Evolutionary conservation across 1,140 invertebrate genomes (phyloP).

Genomic region (Epicauta chinensis): DNA sequence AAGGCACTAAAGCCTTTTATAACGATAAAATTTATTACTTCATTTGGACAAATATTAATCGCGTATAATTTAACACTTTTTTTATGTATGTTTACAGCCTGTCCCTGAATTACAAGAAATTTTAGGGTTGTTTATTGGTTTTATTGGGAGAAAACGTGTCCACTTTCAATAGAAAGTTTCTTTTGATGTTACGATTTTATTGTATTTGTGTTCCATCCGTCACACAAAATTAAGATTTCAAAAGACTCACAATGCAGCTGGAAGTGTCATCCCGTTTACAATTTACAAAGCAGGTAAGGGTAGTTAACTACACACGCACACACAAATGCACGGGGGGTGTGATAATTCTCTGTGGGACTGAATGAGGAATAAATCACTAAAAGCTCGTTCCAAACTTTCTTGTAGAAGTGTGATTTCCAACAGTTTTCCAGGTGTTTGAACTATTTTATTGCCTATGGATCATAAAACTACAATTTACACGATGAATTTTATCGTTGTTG

Average conservation of each 20-base stretch:
- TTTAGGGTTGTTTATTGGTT: no score
- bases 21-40: conserved; percentile 9
- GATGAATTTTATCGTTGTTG: neutral
- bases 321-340: conserved; percentile 1
- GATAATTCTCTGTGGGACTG: conserved; percentile 20
- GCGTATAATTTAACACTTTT: no score
- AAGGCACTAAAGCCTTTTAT: conserved; percentile 6
- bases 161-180: neutral
- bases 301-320: neutral
- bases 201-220: conserved; percentile 3
- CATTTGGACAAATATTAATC: neutral
- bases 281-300: conserved; percentile 18
- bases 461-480: conserved; percentile 25
- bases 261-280: conserved; percentile 20
- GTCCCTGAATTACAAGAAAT: no score
- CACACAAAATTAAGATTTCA: conserved; percentile 28
- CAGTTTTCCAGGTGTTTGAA: conserved; percentile 25
- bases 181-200: conserved; percentile 1
- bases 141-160: no score
- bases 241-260: conserved; percentile 17
- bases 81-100: no score
- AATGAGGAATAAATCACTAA: conserved; percentile 24
- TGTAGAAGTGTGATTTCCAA: conserved; percentile 27
- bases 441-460: conserved; percentile 24
- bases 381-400: conserved; percentile 5